Evolutionary conservation across 2,797 vertebrate species (phyloP), one percentile per base, ranked within the genome.

Genomic region (Mergus octosetaceus): DNA sequence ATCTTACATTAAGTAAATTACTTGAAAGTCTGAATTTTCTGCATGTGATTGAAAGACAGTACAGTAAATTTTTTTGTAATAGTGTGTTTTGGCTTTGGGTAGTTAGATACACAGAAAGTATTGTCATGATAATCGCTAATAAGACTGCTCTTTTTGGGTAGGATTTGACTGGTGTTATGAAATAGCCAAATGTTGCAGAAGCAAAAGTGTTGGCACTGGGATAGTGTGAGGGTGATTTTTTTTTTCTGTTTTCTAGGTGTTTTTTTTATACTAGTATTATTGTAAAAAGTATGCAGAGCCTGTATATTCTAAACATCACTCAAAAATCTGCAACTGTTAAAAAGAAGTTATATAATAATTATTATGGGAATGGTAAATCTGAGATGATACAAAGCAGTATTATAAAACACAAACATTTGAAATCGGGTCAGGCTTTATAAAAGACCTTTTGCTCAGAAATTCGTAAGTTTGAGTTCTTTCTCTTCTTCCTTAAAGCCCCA

Each of bases 361-460:
- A 57, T 43, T 64, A 6, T n/a, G 49, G 60, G 36, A 88, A 76
- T 65, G n/a, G 56, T 76, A 82, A 76, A 76, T 47, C 47, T 76
- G 68, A 93, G 86, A 57, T 30, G 18, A 51, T 78, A 32, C 24
- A 74, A 66, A 85, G 43, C 49, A 83, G 32, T 38, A 25, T 21
- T 34, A 57, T 61, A 89, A 95, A 87, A 77, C n/a, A 16, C 28
- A 79, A 91, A 70, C 17, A 43, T 62, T 81, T 93, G 39, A 87
- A 95, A 94, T 36, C 74, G 47, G 64, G 74, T 94, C 60, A 78
- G n/a, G 47, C 70, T 66, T 81, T 76, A 75, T 53, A 92, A 95
- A 79, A 14, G 16, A 6, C 2, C 56, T 68, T 64, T 61, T 9
- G 10, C 13, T 72, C 13, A 81, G 65, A 92, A 86, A 56, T 91